These are phyloP conservation scores for Oreortyx pictus DNA, from an alignment of 2,797 vertebrate species.

Conservation along the genomic window DNA sequence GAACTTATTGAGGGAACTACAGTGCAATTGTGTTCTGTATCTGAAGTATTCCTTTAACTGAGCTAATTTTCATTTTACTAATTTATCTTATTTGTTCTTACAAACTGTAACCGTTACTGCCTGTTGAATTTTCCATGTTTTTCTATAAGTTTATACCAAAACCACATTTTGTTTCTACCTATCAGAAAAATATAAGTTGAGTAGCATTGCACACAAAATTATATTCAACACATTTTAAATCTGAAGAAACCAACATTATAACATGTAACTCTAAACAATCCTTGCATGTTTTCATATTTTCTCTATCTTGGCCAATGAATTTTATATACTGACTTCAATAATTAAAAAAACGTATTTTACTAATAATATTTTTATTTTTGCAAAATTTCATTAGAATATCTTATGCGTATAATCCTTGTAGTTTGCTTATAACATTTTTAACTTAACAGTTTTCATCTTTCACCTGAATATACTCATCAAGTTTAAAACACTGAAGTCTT, in stretches of 20 bases:
- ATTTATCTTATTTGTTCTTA: not conserved
- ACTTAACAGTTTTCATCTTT: not conserved
- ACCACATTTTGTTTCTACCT: not conserved
- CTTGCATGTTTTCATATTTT: not conserved
- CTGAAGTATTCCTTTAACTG: not conserved
- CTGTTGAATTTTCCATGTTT: not conserved
- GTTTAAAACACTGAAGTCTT: not conserved
- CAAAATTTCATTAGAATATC: not conserved
- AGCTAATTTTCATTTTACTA: not conserved
- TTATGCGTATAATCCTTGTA: not conserved
- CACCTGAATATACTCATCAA: not conserved
- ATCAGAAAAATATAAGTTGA: not conserved
- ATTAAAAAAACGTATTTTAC: not conserved
- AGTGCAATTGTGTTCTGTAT: not conserved
- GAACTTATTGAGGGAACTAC: not conserved
- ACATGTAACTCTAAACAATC: not conserved
- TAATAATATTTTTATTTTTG: not conserved
- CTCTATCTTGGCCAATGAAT: not conserved
- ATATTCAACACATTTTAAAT: not conserved
- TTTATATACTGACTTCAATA: not conserved
- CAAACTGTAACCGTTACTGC: no score
- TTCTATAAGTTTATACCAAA: not conserved
- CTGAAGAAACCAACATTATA: not conserved
- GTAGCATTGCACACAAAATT: not conserved
- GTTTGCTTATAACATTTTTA: not conserved